Evolutionary conservation across 2,113 vertebrate genomes (phyloP).

Genomic region (Tychaedon coryphoeus): DNA sequence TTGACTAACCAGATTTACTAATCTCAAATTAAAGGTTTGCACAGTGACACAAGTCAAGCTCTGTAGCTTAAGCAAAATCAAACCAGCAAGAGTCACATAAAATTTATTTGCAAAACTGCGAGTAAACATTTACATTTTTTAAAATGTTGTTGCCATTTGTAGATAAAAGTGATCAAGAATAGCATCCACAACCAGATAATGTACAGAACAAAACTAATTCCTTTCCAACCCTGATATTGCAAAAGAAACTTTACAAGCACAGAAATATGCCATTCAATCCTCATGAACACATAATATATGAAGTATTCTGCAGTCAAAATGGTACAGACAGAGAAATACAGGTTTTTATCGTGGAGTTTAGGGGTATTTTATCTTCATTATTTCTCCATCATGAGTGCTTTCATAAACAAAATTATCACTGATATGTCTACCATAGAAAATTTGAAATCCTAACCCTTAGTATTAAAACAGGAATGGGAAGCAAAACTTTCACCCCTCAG

Average conservation of each 20-base stretch:
- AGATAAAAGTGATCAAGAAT: conserved; percentile 35
- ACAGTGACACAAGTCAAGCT: not conserved
- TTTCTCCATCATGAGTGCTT: not conserved
- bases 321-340: not conserved
- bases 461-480: not conserved
- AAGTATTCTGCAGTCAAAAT: not conserved
- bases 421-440: not conserved
- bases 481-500: not conserved
- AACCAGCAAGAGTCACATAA: not conserved
- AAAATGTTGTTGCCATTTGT: conserved; percentile 13
- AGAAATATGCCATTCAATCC: not conserved
- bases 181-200: not conserved
- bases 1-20: not conserved
- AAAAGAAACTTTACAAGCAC: conserved; percentile 12
- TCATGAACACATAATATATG: not conserved
- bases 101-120: not conserved
- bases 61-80: not conserved
- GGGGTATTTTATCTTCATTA: not conserved
- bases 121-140: conserved; percentile 48
- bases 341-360: not conserved
- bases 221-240: not conserved
- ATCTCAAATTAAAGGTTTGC: not conserved
- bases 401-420: not conserved
- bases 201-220: not conserved
- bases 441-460: not conserved